A percentile compares a stretch with the other conserved stretches of the same genome.
phyloP scores from a whole-genome alignment of 2,797 vertebrate genomes.

The Antrozous pallidus region DNA sequence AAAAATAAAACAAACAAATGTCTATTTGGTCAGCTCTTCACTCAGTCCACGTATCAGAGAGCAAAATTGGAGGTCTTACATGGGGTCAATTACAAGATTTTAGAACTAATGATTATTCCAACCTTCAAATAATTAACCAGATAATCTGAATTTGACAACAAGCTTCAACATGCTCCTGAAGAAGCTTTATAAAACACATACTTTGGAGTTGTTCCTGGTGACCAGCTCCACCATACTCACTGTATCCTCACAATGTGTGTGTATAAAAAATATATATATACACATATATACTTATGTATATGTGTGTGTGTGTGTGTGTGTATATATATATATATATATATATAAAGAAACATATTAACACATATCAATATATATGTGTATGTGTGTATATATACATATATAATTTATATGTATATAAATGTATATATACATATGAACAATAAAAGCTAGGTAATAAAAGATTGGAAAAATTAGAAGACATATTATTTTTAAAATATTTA shows the following conservation, averaged over 20 bases:
- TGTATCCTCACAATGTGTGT: neutral
- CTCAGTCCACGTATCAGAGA: neutral
- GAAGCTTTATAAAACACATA: neutral
- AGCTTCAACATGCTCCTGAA: neutral
- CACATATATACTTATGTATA: no score
- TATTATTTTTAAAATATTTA: neutral
- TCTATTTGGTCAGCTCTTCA: conserved; percentile 18
- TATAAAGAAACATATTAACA: neutral
- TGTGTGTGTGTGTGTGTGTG: neutral
- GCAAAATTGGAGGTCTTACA: neutral
- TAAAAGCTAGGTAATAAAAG: neutral
- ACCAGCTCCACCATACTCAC: neutral
- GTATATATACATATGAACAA: neutral
- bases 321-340: no score
- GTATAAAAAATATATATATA: neutral
- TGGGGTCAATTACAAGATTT: neutral
- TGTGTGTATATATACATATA: neutral
- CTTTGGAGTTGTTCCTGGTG: neutral
- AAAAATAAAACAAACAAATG: conserved; percentile 64
- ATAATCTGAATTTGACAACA: neutral
- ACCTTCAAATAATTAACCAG: neutral
- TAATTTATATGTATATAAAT: neutral
- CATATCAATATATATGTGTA: neutral
- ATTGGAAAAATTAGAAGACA: neutral
- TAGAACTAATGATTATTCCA: neutral